Evolutionary conservation across 2,888 invertebrate species (phyloP), one percentile per base, ranked within the genome.

Genomic region (Pachliopta kotzebuea): DNA sequence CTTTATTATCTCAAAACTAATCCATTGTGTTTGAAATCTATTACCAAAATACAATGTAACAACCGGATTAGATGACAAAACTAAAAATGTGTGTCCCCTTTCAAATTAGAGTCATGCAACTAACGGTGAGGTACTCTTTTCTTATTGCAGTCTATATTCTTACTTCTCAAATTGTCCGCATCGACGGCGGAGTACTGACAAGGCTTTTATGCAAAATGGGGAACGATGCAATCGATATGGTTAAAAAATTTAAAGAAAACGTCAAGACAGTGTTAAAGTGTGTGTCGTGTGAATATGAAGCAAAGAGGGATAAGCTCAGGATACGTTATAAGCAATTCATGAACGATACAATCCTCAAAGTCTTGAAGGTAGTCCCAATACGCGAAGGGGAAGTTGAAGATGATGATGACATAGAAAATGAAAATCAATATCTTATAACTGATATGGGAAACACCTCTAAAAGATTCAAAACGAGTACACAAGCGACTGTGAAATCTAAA

Each of bases 291-390:
- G 63, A 56, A 56, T 37, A 75, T 6, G 68, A 74, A 65, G 65
- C 50, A n/a, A 71, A 66, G 42, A 70, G 69, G 24, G 58, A 49
- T 17, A 68, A 63, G 59, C 58, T 78, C 0, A 76, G 76, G 54
- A 70, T 64, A 55, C 72, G 71, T 0, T 70, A 80, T 52, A 49
- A 49, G 7, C n/a, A 49, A 20, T 49, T 49, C n/a, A 20, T 49
- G 20, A 49, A 49, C 49, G 49, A 49, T 14, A 49, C 49, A 4
- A 49, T 49, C 20, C 9, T 49, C 6, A 49, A 49, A 49, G 20
- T 49, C 7, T 20, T 20, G n/a, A 49, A 49, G n/a, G 8, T 49
- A n/a, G 20, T 49, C 1, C 49, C 49, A 1, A 37, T 37, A 49
- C 20, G 18, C 49, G 49, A 49, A 4, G 49, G 20, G 20, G n/a